A percentile compares a stretch with the other conserved stretches of the same genome.
phyloP scores from a whole-genome alignment of 1,140 invertebrate species.

The Brachionus plicatilis region DNA sequence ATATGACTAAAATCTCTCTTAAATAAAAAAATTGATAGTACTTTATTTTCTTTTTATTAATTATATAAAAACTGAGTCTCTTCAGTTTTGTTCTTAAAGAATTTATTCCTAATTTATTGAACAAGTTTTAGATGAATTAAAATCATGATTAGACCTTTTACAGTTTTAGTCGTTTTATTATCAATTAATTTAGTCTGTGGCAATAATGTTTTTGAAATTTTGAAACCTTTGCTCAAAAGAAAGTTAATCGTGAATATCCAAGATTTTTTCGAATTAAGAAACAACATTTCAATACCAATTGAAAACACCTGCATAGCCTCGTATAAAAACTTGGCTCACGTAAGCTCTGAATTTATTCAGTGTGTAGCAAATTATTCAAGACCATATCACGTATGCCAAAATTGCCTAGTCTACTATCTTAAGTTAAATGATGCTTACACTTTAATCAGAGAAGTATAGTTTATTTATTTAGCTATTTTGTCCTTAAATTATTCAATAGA shows the following conservation, averaged over 20 bases:
- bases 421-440: conserved; percentile 19
- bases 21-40: not conserved
- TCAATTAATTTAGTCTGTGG: not conserved
- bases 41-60: not conserved
- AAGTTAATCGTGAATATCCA: not conserved
- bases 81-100: not conserved
- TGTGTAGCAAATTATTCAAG: conserved; percentile 37
- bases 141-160: not conserved
- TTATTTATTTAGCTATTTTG: not conserved
- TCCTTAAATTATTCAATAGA: not conserved
- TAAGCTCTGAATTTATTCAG: conserved; percentile 16
- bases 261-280: not conserved
- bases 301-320: conserved; percentile 7
- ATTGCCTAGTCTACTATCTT: conserved; percentile 10
- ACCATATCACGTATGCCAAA: conserved; percentile 25
- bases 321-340: conserved; percentile 25
- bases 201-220: not conserved
- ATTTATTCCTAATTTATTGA: not conserved
- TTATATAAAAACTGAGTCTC: conserved; percentile 2
- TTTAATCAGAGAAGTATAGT: not conserved
- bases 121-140: not conserved
- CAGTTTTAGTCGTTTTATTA: not conserved
- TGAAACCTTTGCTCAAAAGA: not conserved
- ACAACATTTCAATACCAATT: conserved; percentile 23
- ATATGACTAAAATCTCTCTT: conserved; percentile 7